Percentiles rank a stretch among this genome's conserved stretches.
Conservation (phyloP, 1,140 invertebrate genomes). For the Papilio helenus region DNA sequence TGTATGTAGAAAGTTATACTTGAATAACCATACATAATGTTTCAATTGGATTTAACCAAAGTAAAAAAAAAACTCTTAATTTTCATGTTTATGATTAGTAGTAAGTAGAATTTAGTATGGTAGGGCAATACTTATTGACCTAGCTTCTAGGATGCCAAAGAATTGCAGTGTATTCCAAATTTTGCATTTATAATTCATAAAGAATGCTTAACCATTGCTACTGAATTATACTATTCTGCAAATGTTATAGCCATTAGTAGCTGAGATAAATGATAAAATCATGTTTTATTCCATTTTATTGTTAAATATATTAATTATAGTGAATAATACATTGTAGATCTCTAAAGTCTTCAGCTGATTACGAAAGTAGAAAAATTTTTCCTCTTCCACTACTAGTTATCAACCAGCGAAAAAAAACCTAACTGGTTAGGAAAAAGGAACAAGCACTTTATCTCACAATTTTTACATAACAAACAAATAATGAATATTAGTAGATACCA, state of each 20-base stretch:
- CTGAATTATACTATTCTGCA: not conserved
- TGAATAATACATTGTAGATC: constrained; percentile 1
- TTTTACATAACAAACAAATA: too few relatives aligned
- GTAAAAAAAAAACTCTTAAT: not conserved
- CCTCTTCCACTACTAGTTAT: too few relatives aligned
- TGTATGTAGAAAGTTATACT: constrained; percentile 76
- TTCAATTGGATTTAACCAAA: not conserved
- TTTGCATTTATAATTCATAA: not conserved
- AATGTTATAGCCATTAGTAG: not conserved
- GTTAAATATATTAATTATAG: not conserved
- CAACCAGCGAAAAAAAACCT: too few relatives aligned
- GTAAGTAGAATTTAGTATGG: not conserved
- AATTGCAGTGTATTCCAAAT: constrained; percentile 5
- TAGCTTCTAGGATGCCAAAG: not conserved
- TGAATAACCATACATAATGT: constrained; percentile 44
- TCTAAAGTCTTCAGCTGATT: not conserved
- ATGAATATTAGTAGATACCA: constrained; percentile 44
- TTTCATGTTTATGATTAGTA: not conserved
- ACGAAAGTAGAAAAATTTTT: too few relatives aligned
- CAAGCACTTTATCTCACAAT: too few relatives aligned
- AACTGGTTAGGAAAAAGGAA: too few relatives aligned
- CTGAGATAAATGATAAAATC: not conserved
- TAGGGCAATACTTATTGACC: not conserved
- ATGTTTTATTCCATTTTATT: not conserved
- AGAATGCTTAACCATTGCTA: not conserved